Conservation (phyloP, 2,888 invertebrate genomes). For the Epinotia brunnichana region DNA sequence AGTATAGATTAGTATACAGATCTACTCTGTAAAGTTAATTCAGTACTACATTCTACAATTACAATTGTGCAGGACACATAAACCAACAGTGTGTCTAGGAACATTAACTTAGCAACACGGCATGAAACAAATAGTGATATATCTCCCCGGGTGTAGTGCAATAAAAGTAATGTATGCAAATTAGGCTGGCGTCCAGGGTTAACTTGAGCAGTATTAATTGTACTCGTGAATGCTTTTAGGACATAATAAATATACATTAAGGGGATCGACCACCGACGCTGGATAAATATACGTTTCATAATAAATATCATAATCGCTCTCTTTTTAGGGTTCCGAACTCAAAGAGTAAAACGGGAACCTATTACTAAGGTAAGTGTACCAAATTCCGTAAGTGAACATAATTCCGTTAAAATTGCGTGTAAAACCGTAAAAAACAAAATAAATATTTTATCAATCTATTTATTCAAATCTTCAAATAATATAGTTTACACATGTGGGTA, state of each 20-base stretch:
- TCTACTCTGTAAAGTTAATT: neutral
- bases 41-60: neutral
- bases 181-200: constrained; percentile 11
- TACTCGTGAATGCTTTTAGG: constrained; percentile 26
- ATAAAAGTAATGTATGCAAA: constrained; percentile 31
- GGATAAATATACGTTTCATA: neutral
- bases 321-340: no score
- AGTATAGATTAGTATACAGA: no score
- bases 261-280: neutral
- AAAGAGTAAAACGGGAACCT: no score
- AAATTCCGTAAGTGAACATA: no score
- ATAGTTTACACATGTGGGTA: no score
- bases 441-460: no score
- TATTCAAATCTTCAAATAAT: no score
- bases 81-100: neutral
- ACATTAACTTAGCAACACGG: neutral
- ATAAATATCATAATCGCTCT: neutral
- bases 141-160: constrained; percentile 7
- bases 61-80: neutral
- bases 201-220: constrained; percentile 27
- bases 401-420: no score
- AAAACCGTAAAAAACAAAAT: no score
- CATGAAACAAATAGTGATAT: constrained; percentile 19
- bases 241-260: constrained; percentile 32
- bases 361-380: no score